Conservation (phyloP, 2,113 vertebrate species). For the Sceloporus undulatus region DNA sequence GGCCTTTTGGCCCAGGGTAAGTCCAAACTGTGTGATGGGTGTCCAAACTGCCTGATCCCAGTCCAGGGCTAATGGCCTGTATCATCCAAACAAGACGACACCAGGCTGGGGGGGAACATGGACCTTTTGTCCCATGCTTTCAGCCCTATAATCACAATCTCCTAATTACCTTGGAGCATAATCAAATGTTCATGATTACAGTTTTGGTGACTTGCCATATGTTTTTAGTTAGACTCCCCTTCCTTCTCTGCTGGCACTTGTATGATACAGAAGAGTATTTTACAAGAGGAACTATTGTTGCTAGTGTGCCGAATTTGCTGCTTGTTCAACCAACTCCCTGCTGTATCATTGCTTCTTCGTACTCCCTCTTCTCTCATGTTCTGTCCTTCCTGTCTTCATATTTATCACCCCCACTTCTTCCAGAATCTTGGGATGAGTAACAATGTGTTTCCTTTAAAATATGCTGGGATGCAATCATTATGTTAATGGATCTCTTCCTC, state of each 20-base stretch:
- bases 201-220: not conserved
- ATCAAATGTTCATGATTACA: not conserved
- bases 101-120: no score
- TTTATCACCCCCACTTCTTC: not conserved
- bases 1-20: no score
- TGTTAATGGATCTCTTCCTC: not conserved
- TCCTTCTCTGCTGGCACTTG: not conserved
- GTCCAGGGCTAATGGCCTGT: no score
- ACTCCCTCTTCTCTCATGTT: not conserved
- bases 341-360: not conserved
- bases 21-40: no score
- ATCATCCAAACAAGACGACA: no score
- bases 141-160: not conserved
- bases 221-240: not conserved
- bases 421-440: not conserved
- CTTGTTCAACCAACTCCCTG: not conserved
- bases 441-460: conserved; percentile 7
- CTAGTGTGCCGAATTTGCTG: not conserved
- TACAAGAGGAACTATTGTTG: not conserved
- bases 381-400: not conserved
- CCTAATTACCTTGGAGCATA: not conserved
- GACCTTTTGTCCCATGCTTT: no score
- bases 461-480: not conserved
- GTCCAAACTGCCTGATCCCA: no score
- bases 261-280: not conserved